Evolutionary conservation across 2,888 invertebrate genomes (phyloP).

Genomic region (Dicyrtoma fusca): DNA sequence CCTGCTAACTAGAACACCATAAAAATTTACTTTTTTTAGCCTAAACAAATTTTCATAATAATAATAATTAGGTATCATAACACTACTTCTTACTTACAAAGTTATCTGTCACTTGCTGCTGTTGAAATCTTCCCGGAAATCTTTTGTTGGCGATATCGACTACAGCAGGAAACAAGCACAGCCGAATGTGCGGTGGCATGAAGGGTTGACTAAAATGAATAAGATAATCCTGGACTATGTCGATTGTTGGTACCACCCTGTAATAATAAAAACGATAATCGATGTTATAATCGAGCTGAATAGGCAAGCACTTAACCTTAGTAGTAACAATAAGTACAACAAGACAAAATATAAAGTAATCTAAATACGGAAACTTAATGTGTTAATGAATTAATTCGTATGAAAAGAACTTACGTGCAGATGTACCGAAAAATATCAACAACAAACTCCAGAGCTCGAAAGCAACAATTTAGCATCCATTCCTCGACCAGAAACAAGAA

Average conservation of each 20-base stretch:
- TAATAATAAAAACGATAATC: no score
- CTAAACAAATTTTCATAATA: no score
- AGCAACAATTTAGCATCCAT: not conserved
- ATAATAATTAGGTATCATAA: no score
- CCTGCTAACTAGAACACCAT: no score
- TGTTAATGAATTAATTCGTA: not conserved
- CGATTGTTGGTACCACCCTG: not conserved
- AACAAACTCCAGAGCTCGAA: not conserved
- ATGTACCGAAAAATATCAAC: conserved; percentile 2
- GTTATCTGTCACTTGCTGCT: not conserved
- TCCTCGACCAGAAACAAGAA: not conserved
- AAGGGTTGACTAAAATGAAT: not conserved
- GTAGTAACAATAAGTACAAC: not conserved
- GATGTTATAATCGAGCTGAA: no score
- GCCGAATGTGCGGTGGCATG: not conserved
- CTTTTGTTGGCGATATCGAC: not conserved
- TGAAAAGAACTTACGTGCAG: conserved; percentile 17
- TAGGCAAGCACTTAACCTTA: no score
- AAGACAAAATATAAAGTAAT: not conserved
- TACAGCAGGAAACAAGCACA: not conserved
- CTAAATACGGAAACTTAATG: not conserved
- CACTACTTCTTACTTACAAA: no score
- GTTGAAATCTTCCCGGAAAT: not conserved
- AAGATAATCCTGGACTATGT: conserved; percentile 1
- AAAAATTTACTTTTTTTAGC: no score